Base-by-base conservation (phyloP, 1,140 invertebrate genomes). In the Caenorhabditis tropicalis region DNA sequence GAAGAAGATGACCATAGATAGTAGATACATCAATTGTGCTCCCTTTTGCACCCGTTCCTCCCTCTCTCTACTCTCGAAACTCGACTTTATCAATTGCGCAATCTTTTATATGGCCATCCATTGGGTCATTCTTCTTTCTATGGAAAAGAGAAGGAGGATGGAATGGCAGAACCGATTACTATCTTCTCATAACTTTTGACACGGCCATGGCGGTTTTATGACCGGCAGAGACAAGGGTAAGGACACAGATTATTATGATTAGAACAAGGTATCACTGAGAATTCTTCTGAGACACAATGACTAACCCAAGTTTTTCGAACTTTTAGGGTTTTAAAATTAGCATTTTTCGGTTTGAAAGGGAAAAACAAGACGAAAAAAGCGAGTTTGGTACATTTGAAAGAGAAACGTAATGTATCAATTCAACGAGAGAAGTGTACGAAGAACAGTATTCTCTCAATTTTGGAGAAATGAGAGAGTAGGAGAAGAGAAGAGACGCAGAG, bases 171-270 rank as follows among this genome's bases (percentile, higher is more conserved):
- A 74, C n/a, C 43, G 36, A 43, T 74, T n/a, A 15, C 65, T 43
- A 39, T 74, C 36, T 46, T 74, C 65, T 74, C 65, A 74, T 74
- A 74, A 74, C 65, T 74, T 74, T 74, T 74, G 65, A 43, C 65
- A 74, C 36, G 65, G 33, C 65, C 33, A 39, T 43, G 36, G n/a
- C 65, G 65, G 65, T 36, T 74, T 74, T 74, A 74, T 74, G 65
- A 24, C 65, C 65, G 36, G 29, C 9, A 24, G 33, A 27, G n/a
- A 31, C 16, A 43, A 2, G 33, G 29, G 31, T 7, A 33, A 65
- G 58, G 58, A 36, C 29, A 33, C 15, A 36, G 15, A 19, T 33
- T 65, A 33, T 65, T 33, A 15, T 65, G 58, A 65, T 65, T 33
- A 65, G 15, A 65, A 65, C 4, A 19, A n/a, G n/a, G n/a, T n/a